Evolutionary conservation across 2,888 invertebrate species (phyloP), one percentile per base, ranked within the genome.

Genomic region (Tuberolachnus salignus): DNA sequence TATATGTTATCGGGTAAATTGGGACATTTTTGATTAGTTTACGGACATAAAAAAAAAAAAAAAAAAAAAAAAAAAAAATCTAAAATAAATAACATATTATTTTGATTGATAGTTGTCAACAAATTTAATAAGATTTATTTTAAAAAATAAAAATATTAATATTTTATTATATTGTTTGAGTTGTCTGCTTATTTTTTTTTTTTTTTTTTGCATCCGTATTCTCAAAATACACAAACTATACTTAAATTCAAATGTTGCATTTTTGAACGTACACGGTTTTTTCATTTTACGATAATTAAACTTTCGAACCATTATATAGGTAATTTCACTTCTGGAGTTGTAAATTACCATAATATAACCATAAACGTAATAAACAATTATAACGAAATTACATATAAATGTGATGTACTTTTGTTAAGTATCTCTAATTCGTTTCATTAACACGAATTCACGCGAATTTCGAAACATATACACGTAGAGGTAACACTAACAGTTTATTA

Each of bases 291-390:
- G 57, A 23, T 57, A 23, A 57, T 70, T 70, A 44, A 70, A 44
- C 3, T 26, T 55, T 71, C 23, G 4, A 14, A 13, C 59, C 26
- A 71, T 57, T 57, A 57, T 63, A 19, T 19, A 51, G 51, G 4
- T 51, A 67, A 3, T 46, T 26, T 69, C 14, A 69, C 19, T 69
- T 53, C 14, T 69, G 4, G 4, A 69, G 42, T 42, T 51, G 1
- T 42, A 42, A 69, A 72, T 59, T 72, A 72, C 23, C 71, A 72
- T 72, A 72, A 72, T 49, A 59, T 49, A 46, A 57, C 44, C 16
- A 71, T 71, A 57, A 71, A 71, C 16, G n/a, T n/a, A 49, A 49
- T 55, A 55, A 16, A 46, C 46, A 21, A 26, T 42, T 55, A 55
- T 42, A 42, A 34, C 34, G 3, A 34, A 34, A 34, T 34, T 34